phyloP scores from a whole-genome alignment of 2,797 vertebrate genomes.

The Sciurus vulgaris region DNA sequence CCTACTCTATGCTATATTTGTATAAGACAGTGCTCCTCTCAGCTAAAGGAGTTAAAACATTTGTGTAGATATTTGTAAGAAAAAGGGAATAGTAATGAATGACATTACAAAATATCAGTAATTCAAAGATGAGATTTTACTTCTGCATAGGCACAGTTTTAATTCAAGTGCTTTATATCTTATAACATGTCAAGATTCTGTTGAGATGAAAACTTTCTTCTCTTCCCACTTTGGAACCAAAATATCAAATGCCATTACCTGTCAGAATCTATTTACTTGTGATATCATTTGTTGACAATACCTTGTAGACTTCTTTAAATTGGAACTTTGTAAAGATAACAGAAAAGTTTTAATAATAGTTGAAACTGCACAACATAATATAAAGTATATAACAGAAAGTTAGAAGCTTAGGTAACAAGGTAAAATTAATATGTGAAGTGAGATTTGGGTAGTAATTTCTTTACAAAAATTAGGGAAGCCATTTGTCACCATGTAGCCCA shows the following conservation, averaged over 20 bases:
- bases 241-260: neutral
- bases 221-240: neutral
- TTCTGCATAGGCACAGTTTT: neutral
- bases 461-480: neutral
- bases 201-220: neutral
- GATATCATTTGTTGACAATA: neutral
- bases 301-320: neutral
- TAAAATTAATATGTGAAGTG: neutral
- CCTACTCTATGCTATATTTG: neutral
- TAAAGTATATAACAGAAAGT: neutral
- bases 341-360: neutral
- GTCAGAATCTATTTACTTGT: neutral
- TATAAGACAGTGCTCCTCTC: neutral
- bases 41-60: neutral
- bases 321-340: neutral
- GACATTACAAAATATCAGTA: neutral
- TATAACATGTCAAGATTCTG: neutral
- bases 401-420: neutral
- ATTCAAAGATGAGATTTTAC: neutral
- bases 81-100: neutral
- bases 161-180: neutral
- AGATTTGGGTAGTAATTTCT: neutral
- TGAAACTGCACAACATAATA: neutral
- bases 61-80: neutral
- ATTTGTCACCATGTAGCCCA: neutral